A percentile compares a stretch with the other conserved stretches of the same genome.
These are phyloP conservation scores for Sebastiscus tertius DNA, from an alignment of 2,797 vertebrate species.

Conservation along the genomic window DNA sequence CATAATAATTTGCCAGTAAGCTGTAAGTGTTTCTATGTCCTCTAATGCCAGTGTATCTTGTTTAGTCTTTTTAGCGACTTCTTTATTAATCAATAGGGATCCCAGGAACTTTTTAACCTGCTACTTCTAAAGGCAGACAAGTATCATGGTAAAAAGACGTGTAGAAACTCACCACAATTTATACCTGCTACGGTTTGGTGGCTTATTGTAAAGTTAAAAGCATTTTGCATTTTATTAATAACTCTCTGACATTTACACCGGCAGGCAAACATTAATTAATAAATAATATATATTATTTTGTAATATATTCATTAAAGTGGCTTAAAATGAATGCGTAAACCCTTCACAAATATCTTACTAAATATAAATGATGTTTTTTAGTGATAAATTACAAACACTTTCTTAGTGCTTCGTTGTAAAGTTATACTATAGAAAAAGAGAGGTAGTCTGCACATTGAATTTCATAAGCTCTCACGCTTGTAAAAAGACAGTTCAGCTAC, in stretches of 20 bases:
- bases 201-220: background rate
- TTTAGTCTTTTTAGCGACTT: background rate
- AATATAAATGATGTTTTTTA: accelerated
- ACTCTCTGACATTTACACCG: background rate
- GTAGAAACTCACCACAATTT: background rate
- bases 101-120: background rate
- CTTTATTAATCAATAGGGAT: background rate
- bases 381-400: background rate
- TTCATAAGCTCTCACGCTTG: background rate
- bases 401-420: too few relatives aligned
- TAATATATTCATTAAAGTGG: background rate
- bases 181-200: background rate
- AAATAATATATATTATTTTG: background rate
- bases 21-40: background rate
- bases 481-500: background rate
- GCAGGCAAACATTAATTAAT: background rate
- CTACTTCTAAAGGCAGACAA: background rate
- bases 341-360: background rate
- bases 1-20: too few relatives aligned
- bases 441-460: background rate
- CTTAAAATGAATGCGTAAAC: accelerated
- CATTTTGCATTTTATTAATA: background rate
- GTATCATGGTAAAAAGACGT: background rate
- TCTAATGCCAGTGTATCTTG: background rate
- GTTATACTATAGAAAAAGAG: background rate